Conservation (phyloP, 37 sponge, comb jelly and placozoan species). For the Geodia barretti region DNA sequence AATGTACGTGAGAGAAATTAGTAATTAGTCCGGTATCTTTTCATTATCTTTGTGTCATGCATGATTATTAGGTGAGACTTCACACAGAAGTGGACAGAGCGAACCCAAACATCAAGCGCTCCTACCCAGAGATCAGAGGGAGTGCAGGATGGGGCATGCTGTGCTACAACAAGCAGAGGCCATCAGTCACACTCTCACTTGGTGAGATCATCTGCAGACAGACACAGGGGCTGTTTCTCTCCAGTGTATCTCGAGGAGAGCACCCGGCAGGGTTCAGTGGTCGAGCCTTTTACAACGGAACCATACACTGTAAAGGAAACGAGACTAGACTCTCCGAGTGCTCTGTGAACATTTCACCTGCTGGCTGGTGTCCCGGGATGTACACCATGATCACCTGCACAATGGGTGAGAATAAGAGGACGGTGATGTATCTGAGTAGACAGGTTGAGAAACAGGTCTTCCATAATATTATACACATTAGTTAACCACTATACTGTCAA, state of each 20-base stretch:
- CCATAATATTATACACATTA: too few relatives aligned
- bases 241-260: background rate
- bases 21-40: too few relatives aligned
- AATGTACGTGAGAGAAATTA: too few relatives aligned
- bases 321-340: background rate
- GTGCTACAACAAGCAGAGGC: constrained; percentile 14
- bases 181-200: background rate
- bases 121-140: constrained; percentile 40
- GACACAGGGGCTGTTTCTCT: background rate
- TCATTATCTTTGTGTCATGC: too few relatives aligned
- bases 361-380: background rate
- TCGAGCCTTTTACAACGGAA: background rate
- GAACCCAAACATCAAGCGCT: background rate
- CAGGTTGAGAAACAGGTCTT: too few relatives aligned
- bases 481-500: too few relatives aligned
- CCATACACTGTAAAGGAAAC: background rate
- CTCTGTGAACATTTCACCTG: background rate
- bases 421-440: too few relatives aligned
- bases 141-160: constrained; percentile 40
- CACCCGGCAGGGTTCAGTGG: background rate
- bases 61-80: constrained; percentile 10
- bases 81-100: background rate
- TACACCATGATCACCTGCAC: constrained; percentile 18
- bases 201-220: background rate
- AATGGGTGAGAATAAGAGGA: constrained; percentile 13